Conservation (phyloP, 2,888 invertebrate species). For the Heliconius ethilla region DNA sequence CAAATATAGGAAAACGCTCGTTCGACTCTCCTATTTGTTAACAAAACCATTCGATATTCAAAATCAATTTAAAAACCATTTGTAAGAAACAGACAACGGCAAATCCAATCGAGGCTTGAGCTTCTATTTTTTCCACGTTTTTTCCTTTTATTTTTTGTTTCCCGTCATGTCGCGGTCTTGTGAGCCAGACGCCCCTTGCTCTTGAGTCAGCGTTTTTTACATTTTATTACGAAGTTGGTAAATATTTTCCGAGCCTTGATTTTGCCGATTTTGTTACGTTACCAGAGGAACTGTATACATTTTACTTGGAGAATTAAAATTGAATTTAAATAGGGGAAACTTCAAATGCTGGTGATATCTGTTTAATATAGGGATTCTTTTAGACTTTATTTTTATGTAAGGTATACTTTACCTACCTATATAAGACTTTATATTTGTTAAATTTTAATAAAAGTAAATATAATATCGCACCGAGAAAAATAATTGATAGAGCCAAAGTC, state of each 20-base stretch:
- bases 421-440: neutral
- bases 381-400: neutral
- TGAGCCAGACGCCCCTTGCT: conserved; percentile 77
- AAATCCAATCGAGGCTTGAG: conserved; percentile 76
- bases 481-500: neutral
- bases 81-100: conserved; percentile 79
- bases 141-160: conserved; percentile 66
- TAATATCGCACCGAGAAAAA: neutral
- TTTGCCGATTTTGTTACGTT: conserved; percentile 63
- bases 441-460: neutral
- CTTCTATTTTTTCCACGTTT: conserved; percentile 68
- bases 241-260: conserved; percentile 75
- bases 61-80: conserved; percentile 80
- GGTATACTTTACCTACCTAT: neutral
- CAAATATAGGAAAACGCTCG: conserved; percentile 32
- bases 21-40: conserved; percentile 56
- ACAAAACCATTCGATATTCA: conserved; percentile 68
- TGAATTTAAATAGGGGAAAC: conserved; percentile 34
- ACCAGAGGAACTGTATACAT: conserved; percentile 48
- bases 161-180: conserved; percentile 78
- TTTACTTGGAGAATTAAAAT: conserved; percentile 40
- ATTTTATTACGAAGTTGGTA: conserved; percentile 78
- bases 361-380: neutral
- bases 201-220: conserved; percentile 78
- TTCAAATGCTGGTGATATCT: neutral